phyloP scores from a whole-genome alignment of 2,113 vertebrate species.

The Gobiocypris rarus region DNA sequence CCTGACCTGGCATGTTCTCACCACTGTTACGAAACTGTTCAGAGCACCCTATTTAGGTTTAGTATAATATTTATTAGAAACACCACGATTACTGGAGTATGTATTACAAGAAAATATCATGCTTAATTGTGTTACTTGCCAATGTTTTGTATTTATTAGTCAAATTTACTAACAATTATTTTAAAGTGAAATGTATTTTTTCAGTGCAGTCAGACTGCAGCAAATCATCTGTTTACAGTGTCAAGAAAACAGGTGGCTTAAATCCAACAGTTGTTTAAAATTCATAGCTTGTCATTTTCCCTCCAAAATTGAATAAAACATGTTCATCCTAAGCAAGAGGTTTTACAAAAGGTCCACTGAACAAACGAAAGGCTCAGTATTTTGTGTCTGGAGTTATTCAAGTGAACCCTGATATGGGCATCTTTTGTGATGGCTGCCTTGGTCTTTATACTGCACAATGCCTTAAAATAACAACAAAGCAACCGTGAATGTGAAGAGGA shows the following conservation, averaged over 20 bases:
- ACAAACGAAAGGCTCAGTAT: background rate
- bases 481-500: background rate
- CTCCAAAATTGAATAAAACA: background rate
- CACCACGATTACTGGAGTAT: no score
- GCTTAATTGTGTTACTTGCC: no score
- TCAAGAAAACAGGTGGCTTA: background rate
- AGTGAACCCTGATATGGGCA: background rate
- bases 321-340: background rate
- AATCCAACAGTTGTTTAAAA: background rate
- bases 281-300: background rate
- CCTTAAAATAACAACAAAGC: constrained; percentile 10
- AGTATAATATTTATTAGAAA: background rate
- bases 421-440: constrained; percentile 2
- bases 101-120: no score
- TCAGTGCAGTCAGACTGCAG: no score
- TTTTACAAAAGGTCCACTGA: background rate
- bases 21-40: background rate
- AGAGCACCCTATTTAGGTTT: background rate
- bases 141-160: no score
- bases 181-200: no score
- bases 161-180: no score
- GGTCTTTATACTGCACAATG: background rate
- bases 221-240: background rate
- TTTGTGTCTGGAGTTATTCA: background rate
- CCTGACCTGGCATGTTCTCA: background rate